Conservation (phyloP, 2,888 invertebrate genomes). For the Psococerastis gibbosa region DNA sequence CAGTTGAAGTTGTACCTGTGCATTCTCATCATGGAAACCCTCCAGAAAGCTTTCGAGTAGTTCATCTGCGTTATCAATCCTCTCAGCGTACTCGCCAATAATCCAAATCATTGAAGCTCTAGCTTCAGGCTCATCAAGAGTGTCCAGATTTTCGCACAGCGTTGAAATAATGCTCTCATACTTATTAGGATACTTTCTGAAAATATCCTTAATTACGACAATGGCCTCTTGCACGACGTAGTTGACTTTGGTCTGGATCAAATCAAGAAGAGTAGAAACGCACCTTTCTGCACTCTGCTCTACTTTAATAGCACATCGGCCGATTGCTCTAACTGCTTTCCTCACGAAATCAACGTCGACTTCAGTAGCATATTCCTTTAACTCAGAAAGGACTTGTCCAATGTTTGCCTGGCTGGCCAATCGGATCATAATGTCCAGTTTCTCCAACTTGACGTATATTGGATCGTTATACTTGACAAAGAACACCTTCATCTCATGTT, state of each 20-base stretch:
- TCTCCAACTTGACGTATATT: slow-evolving; percentile 97
- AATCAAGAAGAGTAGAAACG: slow-evolving; percentile 88
- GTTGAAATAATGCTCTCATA: slow-evolving; percentile 99
- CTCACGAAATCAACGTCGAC: slow-evolving; percentile 99
- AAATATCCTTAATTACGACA: slow-evolving; percentile 96
- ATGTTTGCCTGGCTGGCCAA: slow-evolving; percentile 96
- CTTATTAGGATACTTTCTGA: slow-evolving; percentile 96
- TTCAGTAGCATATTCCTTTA: slow-evolving; percentile 97
- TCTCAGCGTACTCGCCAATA: slow-evolving; percentile 92
- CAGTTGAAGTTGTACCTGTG: slow-evolving; percentile 89
- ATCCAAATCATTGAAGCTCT: slow-evolving; percentile 89
- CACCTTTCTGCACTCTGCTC: slow-evolving; percentile 97
- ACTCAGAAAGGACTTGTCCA: slow-evolving; percentile 89
- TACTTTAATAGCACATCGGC: slow-evolving; percentile 94
- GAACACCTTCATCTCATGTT: slow-evolving; percentile 99
- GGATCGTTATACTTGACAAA: slow-evolving; percentile 99
- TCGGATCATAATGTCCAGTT: slow-evolving; percentile 97
- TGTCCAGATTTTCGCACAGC: slow-evolving; percentile 95
- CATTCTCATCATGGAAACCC: slow-evolving; percentile 93
- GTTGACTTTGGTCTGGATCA: slow-evolving; percentile 98
- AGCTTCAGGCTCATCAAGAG: slow-evolving; percentile 96
- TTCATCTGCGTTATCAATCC: slow-evolving; percentile 98
- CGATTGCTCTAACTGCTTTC: slow-evolving; percentile 96
- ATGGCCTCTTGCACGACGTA: slow-evolving; percentile 99
- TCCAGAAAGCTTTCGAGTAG: slow-evolving; percentile 94